Percentiles rank a stretch among this genome's conserved stretches.
Evolutionary conservation across 2,113 vertebrate species (phyloP).

Genomic region (Gymnobelideus leadbeateri): DNA sequence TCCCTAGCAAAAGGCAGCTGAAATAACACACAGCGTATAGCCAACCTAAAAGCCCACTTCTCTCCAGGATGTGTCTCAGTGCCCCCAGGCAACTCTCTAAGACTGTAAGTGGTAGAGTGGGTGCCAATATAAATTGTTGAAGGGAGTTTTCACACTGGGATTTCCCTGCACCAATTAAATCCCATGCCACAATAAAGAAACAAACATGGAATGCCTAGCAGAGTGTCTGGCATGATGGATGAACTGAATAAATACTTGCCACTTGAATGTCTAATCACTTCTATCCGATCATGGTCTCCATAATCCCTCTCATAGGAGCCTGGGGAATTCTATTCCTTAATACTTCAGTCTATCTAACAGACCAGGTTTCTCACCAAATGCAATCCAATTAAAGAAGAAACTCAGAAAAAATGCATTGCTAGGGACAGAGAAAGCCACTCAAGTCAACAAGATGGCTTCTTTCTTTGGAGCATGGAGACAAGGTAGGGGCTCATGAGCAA

Average conservation of each 20-base stretch:
- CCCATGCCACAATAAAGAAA: neutral
- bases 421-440: neutral
- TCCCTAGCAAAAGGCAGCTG: neutral
- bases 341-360: neutral
- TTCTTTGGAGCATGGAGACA: neutral
- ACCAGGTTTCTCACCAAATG: constrained; percentile 10
- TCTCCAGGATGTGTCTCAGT: neutral
- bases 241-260: neutral
- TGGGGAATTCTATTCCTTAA: neutral
- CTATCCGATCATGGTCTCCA: constrained; percentile 7
- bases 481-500: neutral
- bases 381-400: neutral
- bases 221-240: neutral
- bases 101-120: neutral
- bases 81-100: neutral
- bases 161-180: neutral
- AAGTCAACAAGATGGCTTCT: neutral
- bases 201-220: neutral
- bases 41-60: neutral
- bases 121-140: neutral
- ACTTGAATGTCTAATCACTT: neutral
- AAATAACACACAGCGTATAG: neutral
- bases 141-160: neutral
- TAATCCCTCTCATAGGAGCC: neutral
- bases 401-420: neutral